Percentiles rank a stretch among this genome's conserved stretches.
Conservation (phyloP, 2,797 vertebrate genomes). For the Catamblyrhynchus diadema region DNA sequence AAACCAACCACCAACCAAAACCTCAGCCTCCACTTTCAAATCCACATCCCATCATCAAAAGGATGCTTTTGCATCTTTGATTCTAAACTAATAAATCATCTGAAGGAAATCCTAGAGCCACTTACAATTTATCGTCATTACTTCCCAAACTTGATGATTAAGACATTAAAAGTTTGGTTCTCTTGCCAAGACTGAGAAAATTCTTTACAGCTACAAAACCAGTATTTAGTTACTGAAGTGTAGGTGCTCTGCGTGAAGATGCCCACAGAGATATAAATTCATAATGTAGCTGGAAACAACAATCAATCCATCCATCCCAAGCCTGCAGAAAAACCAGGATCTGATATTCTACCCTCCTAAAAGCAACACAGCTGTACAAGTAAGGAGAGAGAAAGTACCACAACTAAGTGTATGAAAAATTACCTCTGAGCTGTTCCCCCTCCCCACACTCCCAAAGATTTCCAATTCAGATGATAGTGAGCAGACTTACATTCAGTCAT, state of each 20-base stretch:
- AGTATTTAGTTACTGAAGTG: neutral
- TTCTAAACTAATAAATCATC: neutral
- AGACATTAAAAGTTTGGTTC: neutral
- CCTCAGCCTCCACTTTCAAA: conserved; percentile 27
- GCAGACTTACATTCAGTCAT: neutral
- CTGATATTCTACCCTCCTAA: neutral
- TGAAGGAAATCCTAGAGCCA: neutral
- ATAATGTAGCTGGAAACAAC: neutral
- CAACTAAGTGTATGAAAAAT: neutral
- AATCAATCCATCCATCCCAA: neutral
- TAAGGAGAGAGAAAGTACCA: neutral
- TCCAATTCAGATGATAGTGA: neutral
- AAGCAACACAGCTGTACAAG: neutral
- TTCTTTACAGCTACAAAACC: neutral
- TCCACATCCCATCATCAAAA: conserved; percentile 21
- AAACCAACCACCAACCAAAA: conserved; percentile 22
- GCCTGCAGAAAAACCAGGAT: neutral
- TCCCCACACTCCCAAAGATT: neutral
- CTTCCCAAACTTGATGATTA: neutral
- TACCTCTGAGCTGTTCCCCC: neutral
- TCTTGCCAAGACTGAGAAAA: neutral
- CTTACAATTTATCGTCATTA: neutral
- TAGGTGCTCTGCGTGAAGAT: neutral
- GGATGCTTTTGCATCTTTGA: neutral
- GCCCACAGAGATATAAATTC: neutral